phyloP scores from a whole-genome alignment of 2,113 vertebrate species.

The Salvelinus sp. region DNA sequence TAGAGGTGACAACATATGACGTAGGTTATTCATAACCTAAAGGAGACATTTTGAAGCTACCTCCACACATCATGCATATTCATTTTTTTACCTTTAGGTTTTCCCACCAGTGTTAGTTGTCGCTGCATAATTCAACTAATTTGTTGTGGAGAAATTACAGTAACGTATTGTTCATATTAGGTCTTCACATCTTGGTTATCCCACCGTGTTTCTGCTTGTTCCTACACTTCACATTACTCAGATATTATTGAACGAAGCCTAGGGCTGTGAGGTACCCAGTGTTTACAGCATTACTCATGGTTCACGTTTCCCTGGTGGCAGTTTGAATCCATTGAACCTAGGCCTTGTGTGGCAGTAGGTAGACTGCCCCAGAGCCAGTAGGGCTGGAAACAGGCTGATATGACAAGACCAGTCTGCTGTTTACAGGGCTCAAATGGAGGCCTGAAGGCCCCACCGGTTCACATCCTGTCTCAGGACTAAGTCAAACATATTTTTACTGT shows the following conservation, averaged over 20 bases:
- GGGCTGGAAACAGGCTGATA: slow-evolving; percentile 51
- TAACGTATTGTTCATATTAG: slow-evolving; percentile 40
- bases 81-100: slow-evolving; percentile 64
- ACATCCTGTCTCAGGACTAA: slow-evolving; percentile 64
- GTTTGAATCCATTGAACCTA: slow-evolving; percentile 54
- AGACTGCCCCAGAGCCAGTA: slow-evolving; percentile 63
- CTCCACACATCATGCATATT: slow-evolving; percentile 70
- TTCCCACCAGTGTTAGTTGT: slow-evolving; percentile 35
- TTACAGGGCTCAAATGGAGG: slow-evolving; percentile 58
- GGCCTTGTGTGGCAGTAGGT: slow-evolving; percentile 66
- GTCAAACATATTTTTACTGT: slow-evolving; percentile 69
- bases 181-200: slow-evolving; percentile 35
- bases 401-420: slow-evolving; percentile 74
- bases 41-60: slow-evolving; percentile 46
- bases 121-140: slow-evolving; percentile 49
- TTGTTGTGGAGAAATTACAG: slow-evolving; percentile 24
- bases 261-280: slow-evolving; percentile 42
- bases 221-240: slow-evolving; percentile 28
- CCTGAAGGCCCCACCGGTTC: slow-evolving; percentile 63
- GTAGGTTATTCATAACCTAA: slow-evolving; percentile 71
- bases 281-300: slow-evolving; percentile 70
- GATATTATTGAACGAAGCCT: slow-evolving; percentile 41
- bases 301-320: slow-evolving; percentile 66
- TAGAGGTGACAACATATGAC: slow-evolving; percentile 72
- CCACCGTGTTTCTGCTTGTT: slow-evolving; percentile 17